Conservation (phyloP, 2,113 vertebrate genomes). For the Rhagologus leucostigma region DNA sequence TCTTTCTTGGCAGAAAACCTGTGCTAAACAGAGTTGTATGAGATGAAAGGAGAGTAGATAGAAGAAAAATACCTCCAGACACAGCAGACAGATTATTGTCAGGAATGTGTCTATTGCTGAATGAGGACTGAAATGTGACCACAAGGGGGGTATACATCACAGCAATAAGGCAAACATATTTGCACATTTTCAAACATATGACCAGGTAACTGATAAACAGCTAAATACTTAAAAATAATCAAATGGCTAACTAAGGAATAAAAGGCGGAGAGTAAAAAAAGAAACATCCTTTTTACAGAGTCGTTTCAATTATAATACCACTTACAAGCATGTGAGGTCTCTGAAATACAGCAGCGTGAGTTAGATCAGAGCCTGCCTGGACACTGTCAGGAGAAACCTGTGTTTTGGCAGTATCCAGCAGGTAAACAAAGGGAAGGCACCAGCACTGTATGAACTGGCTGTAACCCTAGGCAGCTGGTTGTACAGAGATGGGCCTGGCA, state of each 20-base stretch:
- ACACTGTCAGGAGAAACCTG: background rate
- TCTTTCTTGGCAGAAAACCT: conserved; percentile 4
- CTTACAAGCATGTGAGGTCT: background rate
- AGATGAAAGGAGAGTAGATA: background rate
- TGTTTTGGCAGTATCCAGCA: background rate
- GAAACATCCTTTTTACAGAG: background rate
- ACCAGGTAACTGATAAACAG: background rate
- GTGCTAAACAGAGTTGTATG: background rate
- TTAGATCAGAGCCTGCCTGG: background rate
- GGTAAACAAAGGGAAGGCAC: background rate
- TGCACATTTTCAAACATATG: background rate
- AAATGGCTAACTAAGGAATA: background rate
- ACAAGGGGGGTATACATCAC: background rate
- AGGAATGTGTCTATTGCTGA: background rate
- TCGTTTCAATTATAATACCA: background rate
- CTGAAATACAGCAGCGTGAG: background rate
- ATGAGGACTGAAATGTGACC: background rate
- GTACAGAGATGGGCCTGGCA: background rate
- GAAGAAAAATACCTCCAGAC: background rate
- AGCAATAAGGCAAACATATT: background rate
- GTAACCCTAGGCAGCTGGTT: background rate
- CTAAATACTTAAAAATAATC: background rate
- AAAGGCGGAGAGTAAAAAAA: background rate
- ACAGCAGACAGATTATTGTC: background rate
- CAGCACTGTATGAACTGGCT: background rate